phyloP scores from a whole-genome alignment of 2,797 vertebrate species.

The Cossypha niveicapilla region DNA sequence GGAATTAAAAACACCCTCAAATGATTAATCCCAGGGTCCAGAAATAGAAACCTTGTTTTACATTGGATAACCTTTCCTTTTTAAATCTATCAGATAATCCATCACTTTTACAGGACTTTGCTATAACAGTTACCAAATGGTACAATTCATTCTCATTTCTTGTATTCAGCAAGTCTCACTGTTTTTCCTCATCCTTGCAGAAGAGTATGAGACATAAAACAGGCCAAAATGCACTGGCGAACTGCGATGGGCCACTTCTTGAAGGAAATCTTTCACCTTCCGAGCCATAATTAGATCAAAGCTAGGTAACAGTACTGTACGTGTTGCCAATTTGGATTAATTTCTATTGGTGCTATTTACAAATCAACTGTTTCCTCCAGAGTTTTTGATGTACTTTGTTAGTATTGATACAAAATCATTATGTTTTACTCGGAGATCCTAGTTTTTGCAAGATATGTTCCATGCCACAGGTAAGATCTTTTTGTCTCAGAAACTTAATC shows the following conservation, averaged over 20 bases:
- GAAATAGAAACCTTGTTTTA: not conserved
- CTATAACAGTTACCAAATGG: not conserved
- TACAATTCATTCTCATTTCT: conserved; percentile 16
- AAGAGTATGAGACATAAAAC: conserved; percentile 78
- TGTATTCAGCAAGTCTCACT: conserved; percentile 65
- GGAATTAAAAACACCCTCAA: not conserved
- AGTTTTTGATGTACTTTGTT: conserved; percentile 73
- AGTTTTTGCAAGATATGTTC: conserved; percentile 24
- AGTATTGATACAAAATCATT: not conserved
- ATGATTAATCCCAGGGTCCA: not conserved
- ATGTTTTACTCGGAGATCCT: not conserved
- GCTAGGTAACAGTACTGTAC: conserved; percentile 80
- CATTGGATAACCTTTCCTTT: not conserved
- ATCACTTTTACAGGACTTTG: not conserved
- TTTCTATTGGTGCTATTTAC: conserved; percentile 60
- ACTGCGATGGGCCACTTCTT: conserved; percentile 87
- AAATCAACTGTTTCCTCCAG: conserved; percentile 73
- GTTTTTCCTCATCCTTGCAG: conserved; percentile 85
- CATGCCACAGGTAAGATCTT: conserved; percentile 62
- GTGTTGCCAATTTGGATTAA: conserved; percentile 63
- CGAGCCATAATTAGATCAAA: conserved; percentile 80
- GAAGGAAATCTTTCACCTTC: conserved; percentile 83
- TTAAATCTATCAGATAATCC: not conserved
- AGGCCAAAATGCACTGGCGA: conserved; percentile 74
- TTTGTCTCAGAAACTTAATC: not conserved